These are phyloP conservation scores for Pomatorhinus ruficollis DNA, from an alignment of 2,113 vertebrate genomes.

Conservation along the genomic window DNA sequence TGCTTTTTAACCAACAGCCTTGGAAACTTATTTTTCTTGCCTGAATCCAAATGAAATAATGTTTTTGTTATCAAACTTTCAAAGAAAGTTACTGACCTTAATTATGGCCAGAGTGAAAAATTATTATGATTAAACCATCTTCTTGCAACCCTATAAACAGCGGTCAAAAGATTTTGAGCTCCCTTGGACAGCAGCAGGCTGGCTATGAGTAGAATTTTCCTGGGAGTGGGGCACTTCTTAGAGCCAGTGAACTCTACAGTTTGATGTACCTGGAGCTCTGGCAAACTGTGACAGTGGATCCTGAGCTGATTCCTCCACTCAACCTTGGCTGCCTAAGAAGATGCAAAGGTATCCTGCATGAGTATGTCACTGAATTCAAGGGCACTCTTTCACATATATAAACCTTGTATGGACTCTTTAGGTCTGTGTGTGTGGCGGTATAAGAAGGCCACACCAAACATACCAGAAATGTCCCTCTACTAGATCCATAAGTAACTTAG, in stretches of 20 bases:
- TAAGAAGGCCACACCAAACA: background rate
- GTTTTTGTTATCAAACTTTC: background rate
- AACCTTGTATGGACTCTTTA: background rate
- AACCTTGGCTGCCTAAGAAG: background rate
- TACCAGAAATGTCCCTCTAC: background rate
- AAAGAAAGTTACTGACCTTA: background rate
- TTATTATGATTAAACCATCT: background rate
- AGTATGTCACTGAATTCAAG: background rate
- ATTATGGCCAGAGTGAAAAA: background rate
- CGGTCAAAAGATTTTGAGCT: fast-evolving
- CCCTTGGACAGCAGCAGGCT: background rate
- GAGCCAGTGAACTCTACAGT: background rate
- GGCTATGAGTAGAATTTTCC: background rate
- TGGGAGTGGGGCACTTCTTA: background rate
- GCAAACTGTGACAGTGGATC: background rate
- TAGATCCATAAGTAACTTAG: background rate
- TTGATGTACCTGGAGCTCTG: background rate
- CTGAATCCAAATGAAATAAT: background rate
- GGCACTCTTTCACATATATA: background rate
- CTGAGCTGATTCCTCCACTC: background rate
- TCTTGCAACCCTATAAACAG: background rate
- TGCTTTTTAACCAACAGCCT: background rate
- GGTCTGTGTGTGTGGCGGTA: fast-evolving
- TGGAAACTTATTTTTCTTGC: background rate
- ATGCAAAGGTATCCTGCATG: background rate